A percentile compares a stretch with the other conserved stretches of the same genome.
phyloP scores from a whole-genome alignment of 2,113 vertebrate genomes.

The Astur gentilis region DNA sequence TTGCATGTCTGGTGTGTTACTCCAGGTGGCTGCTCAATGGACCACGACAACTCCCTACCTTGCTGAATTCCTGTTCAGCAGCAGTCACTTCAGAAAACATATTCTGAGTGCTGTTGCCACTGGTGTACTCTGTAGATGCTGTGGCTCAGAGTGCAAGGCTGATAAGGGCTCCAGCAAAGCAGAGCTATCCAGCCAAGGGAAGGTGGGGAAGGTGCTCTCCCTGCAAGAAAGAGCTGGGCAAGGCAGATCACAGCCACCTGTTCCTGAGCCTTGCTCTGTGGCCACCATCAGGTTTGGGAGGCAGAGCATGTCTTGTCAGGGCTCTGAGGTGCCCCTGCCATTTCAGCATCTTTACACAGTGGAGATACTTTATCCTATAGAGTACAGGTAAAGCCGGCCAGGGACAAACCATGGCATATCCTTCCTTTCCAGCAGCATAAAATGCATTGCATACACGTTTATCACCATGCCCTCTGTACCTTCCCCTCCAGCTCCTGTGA shows the following conservation, averaged over 20 bases:
- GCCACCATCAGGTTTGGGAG: background rate
- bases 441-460: background rate
- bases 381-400: background rate
- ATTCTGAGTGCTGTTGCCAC: background rate
- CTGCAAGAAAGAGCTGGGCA: background rate
- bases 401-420: background rate
- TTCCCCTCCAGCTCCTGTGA: background rate
- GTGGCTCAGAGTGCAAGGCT: fast-evolving
- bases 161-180: background rate
- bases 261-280: background rate
- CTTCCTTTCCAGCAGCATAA: background rate
- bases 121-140: fast-evolving
- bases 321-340: background rate
- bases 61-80: background rate
- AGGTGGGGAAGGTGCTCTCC: background rate
- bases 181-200: background rate
- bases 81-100: background rate
- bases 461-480: background rate
- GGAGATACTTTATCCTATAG: background rate
- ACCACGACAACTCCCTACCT: background rate
- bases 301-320: background rate
- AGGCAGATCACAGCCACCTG: background rate
- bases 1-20: background rate
- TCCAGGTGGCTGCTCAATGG: background rate
- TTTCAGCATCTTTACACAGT: background rate